phyloP scores from a whole-genome alignment of 2,113 vertebrate genomes.

The Anoura caudifer region DNA sequence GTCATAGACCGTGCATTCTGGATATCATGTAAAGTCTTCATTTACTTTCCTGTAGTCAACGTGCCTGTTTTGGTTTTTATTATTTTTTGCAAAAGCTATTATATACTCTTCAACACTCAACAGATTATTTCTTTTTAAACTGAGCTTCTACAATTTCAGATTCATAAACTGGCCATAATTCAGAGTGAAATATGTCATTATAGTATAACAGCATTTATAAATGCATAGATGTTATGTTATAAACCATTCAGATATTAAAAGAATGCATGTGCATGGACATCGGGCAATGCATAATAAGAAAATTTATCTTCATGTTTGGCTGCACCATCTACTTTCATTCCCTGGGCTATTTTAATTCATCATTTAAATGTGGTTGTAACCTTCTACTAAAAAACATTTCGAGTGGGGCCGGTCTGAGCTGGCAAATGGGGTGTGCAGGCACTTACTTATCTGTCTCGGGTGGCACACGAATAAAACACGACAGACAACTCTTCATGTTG shows the following conservation, averaged over 20 bases:
- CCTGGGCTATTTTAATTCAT: constrained; percentile 38
- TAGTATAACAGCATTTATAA: constrained; percentile 37
- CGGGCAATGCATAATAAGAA: constrained; percentile 47
- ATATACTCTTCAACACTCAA: not conserved
- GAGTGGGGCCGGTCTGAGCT: not conserved
- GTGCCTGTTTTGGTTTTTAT: constrained; percentile 30
- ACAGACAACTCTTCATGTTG: not conserved
- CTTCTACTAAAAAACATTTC: constrained; percentile 14
- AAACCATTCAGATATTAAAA: constrained; percentile 43
- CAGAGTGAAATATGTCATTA: constrained; percentile 65
- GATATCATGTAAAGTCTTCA: not conserved
- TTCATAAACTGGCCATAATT: constrained; percentile 63
- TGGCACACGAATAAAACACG: not conserved
- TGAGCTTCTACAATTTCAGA: constrained; percentile 60
- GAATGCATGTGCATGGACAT: not conserved
- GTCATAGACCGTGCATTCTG: not conserved
- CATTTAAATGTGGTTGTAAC: constrained; percentile 46
- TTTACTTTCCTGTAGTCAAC: not conserved
- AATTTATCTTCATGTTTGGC: constrained; percentile 59
- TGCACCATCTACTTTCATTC: constrained; percentile 60
- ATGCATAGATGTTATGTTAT: constrained; percentile 65
- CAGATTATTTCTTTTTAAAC: constrained; percentile 59
- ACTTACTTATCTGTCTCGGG: not conserved
- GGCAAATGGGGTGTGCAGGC: not conserved
- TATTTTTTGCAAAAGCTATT: constrained; percentile 32